Evolutionary conservation across 2,888 invertebrate genomes (phyloP), one percentile per base, ranked within the genome.

Genomic region (Leucoma salicis): DNA sequence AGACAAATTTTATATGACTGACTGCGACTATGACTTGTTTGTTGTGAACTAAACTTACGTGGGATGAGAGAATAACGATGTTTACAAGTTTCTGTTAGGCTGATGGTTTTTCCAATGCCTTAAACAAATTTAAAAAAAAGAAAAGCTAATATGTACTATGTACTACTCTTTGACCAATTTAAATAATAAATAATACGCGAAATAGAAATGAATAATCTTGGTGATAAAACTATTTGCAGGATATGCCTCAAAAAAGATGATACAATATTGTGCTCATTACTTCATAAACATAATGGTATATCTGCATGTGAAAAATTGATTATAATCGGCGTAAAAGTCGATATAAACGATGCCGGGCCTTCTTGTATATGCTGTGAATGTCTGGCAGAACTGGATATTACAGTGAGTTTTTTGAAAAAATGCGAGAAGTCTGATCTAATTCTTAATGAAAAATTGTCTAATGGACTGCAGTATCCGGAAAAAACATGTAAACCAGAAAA

Each of bases 301-400:
- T 70, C 72, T 6, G 66, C 70, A 2, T 67, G 54, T 39, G 75
- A 80, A 11, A 72, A 69, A 46, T 56, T 82, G 1, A 66, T 55
- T 29, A 66, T 66, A 45, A 68, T 74, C 5, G 68, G 68, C 15
- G 36, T 79, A 14, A 65, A 57, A 31, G 58, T 74, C 14, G 49
- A 63, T n/a, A 13, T 58, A 4, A 57, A 72, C n/a, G 77, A 76
- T 35, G 42, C 53, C 1, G 75, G 74, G 2, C 72, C 78, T 1
- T 43, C 70, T n/a, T 63, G 56, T 5, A 78, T 82, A 38, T 82
- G 82, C 43, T 55, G 62, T 5, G 68, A 71, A 14, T 82, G 82
- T 42, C 60, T 75, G 2, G 49, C 49, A 34, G 79, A 82, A 38
- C 53, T 82, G 4, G 75, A 80, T 12, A 62, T 66, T 1, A 70